Conservation (phyloP, 2,113 vertebrate species). For the Phasianus colchicus region DNA sequence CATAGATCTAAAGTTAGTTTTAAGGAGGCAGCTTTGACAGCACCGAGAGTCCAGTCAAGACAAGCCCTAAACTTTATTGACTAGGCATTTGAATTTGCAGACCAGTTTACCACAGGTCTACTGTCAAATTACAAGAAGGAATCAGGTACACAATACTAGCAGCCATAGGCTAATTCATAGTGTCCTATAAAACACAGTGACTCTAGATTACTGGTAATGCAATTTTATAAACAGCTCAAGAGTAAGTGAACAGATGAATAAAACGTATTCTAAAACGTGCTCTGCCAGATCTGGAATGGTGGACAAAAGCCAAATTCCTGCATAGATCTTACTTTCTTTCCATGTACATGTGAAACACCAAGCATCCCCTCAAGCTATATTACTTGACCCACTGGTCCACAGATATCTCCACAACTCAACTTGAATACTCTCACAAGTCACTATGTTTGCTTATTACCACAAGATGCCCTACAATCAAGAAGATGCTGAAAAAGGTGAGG, state of each 20-base stretch:
- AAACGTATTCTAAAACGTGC: neutral
- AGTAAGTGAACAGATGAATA: neutral
- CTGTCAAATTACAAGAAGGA: neutral
- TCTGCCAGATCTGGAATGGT: neutral
- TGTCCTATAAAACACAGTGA: neutral
- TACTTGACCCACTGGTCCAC: neutral
- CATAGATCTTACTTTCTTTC: neutral
- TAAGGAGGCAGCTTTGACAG: neutral
- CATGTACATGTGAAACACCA: neutral
- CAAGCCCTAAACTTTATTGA: neutral
- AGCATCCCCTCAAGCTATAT: neutral
- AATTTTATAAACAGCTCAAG: neutral
- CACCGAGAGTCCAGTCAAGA: neutral
- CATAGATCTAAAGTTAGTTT: neutral
- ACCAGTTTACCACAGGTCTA: neutral
- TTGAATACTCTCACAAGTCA: neutral
- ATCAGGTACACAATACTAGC: neutral
- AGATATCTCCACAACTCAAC: neutral
- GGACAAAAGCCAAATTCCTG: neutral
- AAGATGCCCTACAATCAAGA: neutral
- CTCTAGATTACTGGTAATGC: neutral
- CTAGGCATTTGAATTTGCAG: neutral
- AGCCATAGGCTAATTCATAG: neutral
- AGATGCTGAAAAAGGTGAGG: neutral
- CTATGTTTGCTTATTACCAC: neutral